phyloP scores from a whole-genome alignment of 2,888 invertebrate species.

The Gymnoscelis rufifasciata region DNA sequence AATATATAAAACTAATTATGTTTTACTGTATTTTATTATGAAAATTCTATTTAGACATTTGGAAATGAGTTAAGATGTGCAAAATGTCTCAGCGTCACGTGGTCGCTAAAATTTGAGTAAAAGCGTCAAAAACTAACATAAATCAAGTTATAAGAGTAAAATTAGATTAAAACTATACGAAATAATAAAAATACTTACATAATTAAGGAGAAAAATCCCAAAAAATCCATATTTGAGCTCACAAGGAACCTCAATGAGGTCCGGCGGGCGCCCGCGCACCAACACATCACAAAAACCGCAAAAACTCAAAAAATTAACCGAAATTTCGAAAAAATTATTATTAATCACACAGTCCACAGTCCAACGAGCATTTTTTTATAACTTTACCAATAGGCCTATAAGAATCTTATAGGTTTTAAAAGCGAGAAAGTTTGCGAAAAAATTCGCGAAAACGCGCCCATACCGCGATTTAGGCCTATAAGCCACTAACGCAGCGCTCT shows the following conservation, averaged over 20 bases:
- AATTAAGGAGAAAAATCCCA: slow-evolving; percentile 22
- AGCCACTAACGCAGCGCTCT: slow-evolving; percentile 33
- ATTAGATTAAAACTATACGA: slow-evolving; percentile 22
- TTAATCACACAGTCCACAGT: slow-evolving; percentile 37
- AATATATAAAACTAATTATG: too few relatives aligned
- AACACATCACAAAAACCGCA: slow-evolving; percentile 48
- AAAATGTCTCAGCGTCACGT: slow-evolving; percentile 9
- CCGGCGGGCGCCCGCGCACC: slow-evolving; percentile 33
- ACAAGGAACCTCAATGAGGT: slow-evolving; percentile 30
- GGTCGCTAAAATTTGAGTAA: slow-evolving; percentile 6
- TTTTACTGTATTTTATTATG: too few relatives aligned
- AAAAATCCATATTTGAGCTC: slow-evolving; percentile 39
- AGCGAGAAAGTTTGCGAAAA: slow-evolving; percentile 53
- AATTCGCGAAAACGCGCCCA: slow-evolving; percentile 51
- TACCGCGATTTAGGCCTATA: slow-evolving; percentile 64
- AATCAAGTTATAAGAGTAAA: neutral
- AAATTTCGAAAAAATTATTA: slow-evolving; percentile 38
- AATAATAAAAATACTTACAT: slow-evolving; percentile 49
- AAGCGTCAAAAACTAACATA: slow-evolving; percentile 14
- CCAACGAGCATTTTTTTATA: slow-evolving; percentile 32
- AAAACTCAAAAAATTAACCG: slow-evolving; percentile 37
- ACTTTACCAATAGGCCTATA: slow-evolving; percentile 71
- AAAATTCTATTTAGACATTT: too few relatives aligned
- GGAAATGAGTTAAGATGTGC: too few relatives aligned
- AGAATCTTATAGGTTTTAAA: slow-evolving; percentile 67